These are phyloP conservation scores for Pocillopora verrucosa DNA, from an alignment of 64 coral and sea anemone genomes.

Conservation along the genomic window DNA sequence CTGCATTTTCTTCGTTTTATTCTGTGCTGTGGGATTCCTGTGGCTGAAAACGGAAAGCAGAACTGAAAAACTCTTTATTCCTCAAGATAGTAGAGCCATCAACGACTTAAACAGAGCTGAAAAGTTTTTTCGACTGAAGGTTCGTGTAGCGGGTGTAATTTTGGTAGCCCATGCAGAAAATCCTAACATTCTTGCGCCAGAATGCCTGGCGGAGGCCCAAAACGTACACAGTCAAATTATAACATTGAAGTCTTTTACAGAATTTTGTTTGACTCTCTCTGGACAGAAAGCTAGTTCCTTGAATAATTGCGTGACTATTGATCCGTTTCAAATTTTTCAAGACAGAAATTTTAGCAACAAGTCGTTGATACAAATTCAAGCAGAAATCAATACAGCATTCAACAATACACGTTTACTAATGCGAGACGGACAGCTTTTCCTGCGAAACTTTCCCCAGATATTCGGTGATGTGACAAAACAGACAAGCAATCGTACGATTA, in stretches of 20 bases:
- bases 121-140: conserved; percentile 40
- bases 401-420: conserved; percentile 36
- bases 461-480: conserved; percentile 51
- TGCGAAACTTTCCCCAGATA: conserved; percentile 55
- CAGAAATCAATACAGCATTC: conserved; percentile 33
- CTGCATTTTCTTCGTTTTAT: conserved; percentile 31
- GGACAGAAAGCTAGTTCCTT: conserved; percentile 6
- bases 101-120: conserved; percentile 55
- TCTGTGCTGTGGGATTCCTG: conserved; percentile 42
- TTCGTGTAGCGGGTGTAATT: conserved; percentile 32
- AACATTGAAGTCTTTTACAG: conserved; percentile 10
- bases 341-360: conserved; percentile 27
- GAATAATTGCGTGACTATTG: conserved; percentile 31
- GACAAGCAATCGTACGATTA: neutral
- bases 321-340: conserved; percentile 65
- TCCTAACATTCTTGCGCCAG: conserved; percentile 5
- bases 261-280: conserved; percentile 37
- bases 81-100: conserved; percentile 52
- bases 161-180: neutral
- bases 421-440: conserved; percentile 61
- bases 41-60: conserved; percentile 56
- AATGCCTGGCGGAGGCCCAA: conserved; percentile 34
- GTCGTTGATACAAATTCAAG: conserved; percentile 1
- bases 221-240: conserved; percentile 43
- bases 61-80: conserved; percentile 52